These are phyloP conservation scores for Schizotus pectinicornis DNA, from an alignment of 2,888 invertebrate genomes.

Conservation along the genomic window DNA sequence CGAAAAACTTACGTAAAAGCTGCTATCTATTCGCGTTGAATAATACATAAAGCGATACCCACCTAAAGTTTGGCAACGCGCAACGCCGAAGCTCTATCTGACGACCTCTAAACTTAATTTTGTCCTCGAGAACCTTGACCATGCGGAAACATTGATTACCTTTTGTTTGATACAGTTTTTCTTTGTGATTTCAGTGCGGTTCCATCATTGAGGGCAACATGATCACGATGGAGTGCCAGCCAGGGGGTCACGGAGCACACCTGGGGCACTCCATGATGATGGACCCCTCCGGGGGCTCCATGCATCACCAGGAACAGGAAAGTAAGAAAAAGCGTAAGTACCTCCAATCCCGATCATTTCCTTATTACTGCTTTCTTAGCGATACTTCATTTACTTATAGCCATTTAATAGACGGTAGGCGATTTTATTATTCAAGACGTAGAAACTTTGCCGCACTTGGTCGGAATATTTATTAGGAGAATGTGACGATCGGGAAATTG, in stretches of 20 bases:
- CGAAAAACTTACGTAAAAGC: too few relatives aligned
- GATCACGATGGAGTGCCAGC: slow-evolving; percentile 61
- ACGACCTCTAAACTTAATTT: too few relatives aligned
- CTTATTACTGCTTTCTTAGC: background rate
- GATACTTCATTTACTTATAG: slow-evolving; percentile 1
- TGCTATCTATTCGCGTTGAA: too few relatives aligned
- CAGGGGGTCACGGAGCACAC: slow-evolving; percentile 59
- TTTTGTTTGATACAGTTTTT: background rate
- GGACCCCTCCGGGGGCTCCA: slow-evolving; percentile 53
- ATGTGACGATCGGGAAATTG: background rate
- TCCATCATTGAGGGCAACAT: slow-evolving; percentile 58
- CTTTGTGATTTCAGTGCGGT: slow-evolving; percentile 45
- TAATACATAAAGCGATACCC: too few relatives aligned
- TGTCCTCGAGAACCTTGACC: too few relatives aligned
- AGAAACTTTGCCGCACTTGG: background rate
- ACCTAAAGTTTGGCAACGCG: too few relatives aligned
- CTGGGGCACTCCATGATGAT: slow-evolving; percentile 61
- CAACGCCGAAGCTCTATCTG: too few relatives aligned
- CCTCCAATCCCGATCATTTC: background rate
- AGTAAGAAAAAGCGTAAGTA: slow-evolving; percentile 59
- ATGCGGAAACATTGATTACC: too few relatives aligned
- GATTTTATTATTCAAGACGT: slow-evolving; percentile 6
- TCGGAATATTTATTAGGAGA: slow-evolving; percentile 1
- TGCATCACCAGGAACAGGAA: slow-evolving; percentile 55
- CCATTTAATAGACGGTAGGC: background rate